phyloP scores from a whole-genome alignment of 2,113 vertebrate species.

The Glaucomys volans region DNA sequence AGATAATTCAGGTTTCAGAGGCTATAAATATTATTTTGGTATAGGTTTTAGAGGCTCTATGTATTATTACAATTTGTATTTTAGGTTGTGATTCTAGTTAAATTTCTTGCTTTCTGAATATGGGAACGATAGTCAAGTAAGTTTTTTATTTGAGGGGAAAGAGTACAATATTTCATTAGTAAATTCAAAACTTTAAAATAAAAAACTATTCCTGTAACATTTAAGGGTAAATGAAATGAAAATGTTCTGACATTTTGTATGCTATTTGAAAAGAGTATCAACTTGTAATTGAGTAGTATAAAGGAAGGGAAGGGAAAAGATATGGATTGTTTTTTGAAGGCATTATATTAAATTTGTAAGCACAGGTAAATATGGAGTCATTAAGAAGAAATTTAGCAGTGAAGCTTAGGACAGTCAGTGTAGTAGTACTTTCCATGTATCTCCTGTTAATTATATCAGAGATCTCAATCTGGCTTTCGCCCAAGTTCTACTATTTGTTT shows the following conservation, averaged over 20 bases:
- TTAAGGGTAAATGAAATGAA: not conserved
- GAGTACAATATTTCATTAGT: constrained; percentile 38
- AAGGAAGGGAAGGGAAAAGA: not conserved
- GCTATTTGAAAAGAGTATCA: not conserved
- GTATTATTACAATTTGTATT: not conserved
- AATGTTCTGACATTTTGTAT: not conserved
- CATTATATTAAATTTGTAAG: not conserved
- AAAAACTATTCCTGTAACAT: constrained; percentile 22
- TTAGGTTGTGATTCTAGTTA: not conserved
- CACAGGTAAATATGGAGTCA: not conserved
- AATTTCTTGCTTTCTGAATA: not conserved
- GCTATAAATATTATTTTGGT: constrained; percentile 18
- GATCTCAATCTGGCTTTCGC: not conserved
- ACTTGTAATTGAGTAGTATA: not conserved
- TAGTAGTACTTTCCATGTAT: not conserved
- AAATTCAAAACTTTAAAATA: constrained; percentile 38
- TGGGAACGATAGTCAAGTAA: not conserved
- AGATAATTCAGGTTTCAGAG: not conserved
- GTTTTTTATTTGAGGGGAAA: not conserved
- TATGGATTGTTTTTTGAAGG: not conserved
- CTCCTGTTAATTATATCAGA: not conserved
- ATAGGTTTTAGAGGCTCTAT: not conserved
- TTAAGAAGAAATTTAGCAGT: not conserved
- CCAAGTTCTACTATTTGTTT: not conserved
- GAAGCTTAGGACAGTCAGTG: not conserved